Conservation (phyloP, 1,140 invertebrate species). For the Panonychus citri region DNA sequence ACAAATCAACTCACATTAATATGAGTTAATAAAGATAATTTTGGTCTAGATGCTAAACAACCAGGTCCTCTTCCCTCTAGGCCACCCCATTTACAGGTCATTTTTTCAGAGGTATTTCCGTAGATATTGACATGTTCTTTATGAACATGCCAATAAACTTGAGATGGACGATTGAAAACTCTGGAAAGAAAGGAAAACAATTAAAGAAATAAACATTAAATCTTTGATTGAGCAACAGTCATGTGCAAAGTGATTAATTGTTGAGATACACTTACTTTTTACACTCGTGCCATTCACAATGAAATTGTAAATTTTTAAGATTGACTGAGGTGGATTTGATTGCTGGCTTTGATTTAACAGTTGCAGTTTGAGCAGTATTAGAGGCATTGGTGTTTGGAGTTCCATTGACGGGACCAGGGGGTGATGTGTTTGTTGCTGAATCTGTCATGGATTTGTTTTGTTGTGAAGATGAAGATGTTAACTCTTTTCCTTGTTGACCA, state of each 20-base stretch:
- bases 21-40: constrained; percentile 78
- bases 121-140: constrained; percentile 6
- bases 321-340: neutral
- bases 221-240: constrained; percentile 1
- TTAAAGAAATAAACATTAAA: too few species aligned
- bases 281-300: constrained; percentile 81
- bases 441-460: too few species aligned
- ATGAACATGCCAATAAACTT: constrained; percentile 10
- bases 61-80: constrained; percentile 10
- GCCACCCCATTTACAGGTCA: constrained; percentile 9
- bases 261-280: constrained; percentile 32
- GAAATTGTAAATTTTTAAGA: constrained; percentile 27
- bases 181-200: constrained; percentile 2
- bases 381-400: neutral
- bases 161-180: constrained; percentile 2
- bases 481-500: neutral
- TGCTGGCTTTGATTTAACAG: neutral
- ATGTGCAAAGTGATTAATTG: too few species aligned
- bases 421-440: neutral
- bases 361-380: neutral
- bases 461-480: too few species aligned
- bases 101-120: neutral
- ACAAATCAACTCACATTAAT: constrained; percentile 23
- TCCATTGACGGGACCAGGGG: too few species aligned
- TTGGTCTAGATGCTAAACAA: constrained; percentile 10